These are phyloP conservation scores for Oostethus manadensis DNA, from an alignment of 2,113 vertebrate genomes.

Conservation along the genomic window DNA sequence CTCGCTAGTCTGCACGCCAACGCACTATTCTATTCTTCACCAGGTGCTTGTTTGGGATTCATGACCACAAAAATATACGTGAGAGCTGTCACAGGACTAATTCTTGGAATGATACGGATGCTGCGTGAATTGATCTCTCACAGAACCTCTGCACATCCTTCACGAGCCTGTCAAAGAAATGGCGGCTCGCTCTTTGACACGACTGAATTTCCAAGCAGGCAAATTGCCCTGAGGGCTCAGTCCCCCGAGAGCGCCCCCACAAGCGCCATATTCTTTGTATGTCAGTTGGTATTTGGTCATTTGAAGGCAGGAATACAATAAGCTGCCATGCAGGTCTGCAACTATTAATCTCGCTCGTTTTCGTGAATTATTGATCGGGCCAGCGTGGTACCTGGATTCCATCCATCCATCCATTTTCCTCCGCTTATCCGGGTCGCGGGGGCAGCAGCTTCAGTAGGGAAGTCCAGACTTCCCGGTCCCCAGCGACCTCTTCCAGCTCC, in stretches of 20 bases:
- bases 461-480: too few relatives aligned
- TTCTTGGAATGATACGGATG: neutral
- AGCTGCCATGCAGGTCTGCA: neutral
- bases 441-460: too few relatives aligned
- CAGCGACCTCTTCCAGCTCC: too few relatives aligned
- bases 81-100: neutral
- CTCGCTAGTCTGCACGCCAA: neutral
- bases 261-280: neutral
- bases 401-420: too few relatives aligned
- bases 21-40: neutral
- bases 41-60: neutral
- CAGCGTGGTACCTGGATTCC: neutral
- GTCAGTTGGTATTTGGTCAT: neutral
- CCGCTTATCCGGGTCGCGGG: too few relatives aligned
- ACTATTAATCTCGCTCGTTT: neutral
- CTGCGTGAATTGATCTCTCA: neutral
- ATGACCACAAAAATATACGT: neutral
- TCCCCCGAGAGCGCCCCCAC: neutral
- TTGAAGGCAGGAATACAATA: neutral
- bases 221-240: neutral
- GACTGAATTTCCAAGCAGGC: slow-evolving; percentile 2
- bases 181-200: neutral
- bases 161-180: neutral
- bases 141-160: neutral
- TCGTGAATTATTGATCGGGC: neutral